Conservation (phyloP, 2,113 vertebrate species). For the Sula dactylatra region DNA sequence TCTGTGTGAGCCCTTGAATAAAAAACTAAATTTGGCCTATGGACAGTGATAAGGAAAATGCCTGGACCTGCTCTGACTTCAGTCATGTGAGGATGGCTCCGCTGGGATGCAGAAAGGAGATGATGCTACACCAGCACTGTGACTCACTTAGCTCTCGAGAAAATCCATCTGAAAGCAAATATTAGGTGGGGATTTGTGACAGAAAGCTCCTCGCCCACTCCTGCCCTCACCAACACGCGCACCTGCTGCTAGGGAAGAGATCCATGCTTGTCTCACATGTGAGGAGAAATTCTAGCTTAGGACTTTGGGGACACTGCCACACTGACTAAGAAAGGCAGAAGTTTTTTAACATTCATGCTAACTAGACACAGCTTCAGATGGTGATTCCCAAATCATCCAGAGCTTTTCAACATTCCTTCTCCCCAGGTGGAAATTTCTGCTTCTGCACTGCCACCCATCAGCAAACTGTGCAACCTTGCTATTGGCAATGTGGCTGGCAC, state of each 20-base stretch:
- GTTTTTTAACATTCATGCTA: background rate
- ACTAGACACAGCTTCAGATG: background rate
- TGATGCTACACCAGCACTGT: fast-evolving
- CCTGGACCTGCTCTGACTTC: background rate
- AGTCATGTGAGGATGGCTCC: background rate
- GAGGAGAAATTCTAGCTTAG: background rate
- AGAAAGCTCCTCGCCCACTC: background rate
- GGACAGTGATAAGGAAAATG: background rate
- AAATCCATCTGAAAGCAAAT: background rate
- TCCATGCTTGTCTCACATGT: background rate
- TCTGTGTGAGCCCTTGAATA: background rate
- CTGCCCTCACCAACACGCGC: fast-evolving
- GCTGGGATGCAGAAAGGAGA: background rate
- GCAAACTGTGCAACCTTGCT: background rate
- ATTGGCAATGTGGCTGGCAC: background rate
- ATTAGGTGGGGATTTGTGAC: background rate
- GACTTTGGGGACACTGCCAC: background rate
- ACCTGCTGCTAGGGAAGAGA: background rate
- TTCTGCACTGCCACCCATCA: background rate
- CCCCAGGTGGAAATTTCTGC: background rate
- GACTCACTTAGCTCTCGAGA: background rate
- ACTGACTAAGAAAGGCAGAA: background rate
- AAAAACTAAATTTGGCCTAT: background rate
- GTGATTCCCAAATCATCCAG: background rate
- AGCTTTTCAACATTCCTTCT: background rate